Evolutionary conservation across 2,888 invertebrate species (phyloP), one percentile per base, ranked within the genome.

Genomic region (Hydrotaea diabolus): DNA sequence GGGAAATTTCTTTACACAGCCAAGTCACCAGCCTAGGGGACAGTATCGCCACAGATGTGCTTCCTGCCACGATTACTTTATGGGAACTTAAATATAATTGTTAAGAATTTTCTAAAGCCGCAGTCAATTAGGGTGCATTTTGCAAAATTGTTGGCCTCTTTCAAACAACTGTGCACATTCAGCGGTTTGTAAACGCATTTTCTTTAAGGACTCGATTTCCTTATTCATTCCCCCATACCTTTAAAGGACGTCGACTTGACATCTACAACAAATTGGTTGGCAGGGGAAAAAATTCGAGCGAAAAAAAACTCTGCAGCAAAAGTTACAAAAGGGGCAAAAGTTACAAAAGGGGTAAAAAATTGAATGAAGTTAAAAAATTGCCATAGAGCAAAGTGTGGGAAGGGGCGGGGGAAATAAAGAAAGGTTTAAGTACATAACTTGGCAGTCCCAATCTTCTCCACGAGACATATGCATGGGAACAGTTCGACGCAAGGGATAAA

Each of bases 111-210:
- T 31, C 31, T 2, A 7, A 31, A 31, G 2, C 31, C 31, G 3
- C 2, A 31, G 31, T 15, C 43, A 43, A 43, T 43, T 43, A 43
- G 2, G 3, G 2, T 7, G 43, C 15, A 43, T 2, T 43, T 9
- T 43, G 2, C 13, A 11, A 43, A 43, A 43, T 15, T 7, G n/a
- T 43, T 43, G 43, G 5, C 43, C 43, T 4, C 4, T 43, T 43
- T 43, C 43, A 11, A 13, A 21, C 57, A 57, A 23, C 21, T 57
- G 23, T 57, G 57, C 57, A 23, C 2, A 57, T 23, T 59, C 59
- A 26, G 59, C 59, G 59, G 59, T 59, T 59, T 59, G 59, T 59
- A 59, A 26, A 15, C 26, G 59, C 59, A 59, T 59, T 59, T 59
- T 11, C 59, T 26, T 23, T 15, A 59, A 59, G 59, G 59, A 26